Conservation (phyloP, 2,888 invertebrate species). For the Eupeodes luniger region DNA sequence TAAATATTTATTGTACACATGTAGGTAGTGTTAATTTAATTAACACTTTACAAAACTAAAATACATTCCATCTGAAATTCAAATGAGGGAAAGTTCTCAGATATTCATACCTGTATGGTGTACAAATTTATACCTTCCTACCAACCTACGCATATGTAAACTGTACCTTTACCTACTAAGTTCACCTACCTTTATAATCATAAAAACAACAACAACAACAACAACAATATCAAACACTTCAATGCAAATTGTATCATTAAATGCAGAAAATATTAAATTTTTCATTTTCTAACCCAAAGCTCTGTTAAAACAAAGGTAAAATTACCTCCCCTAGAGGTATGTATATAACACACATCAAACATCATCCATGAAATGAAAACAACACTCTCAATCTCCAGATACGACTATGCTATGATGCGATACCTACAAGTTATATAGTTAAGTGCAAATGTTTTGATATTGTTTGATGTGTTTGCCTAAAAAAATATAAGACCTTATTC, state of each 20-base stretch:
- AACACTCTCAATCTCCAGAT: slow-evolving; percentile 14
- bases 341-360: slow-evolving; percentile 13
- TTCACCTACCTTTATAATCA: neutral
- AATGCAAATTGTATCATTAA: slow-evolving; percentile 72
- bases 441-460: slow-evolving; percentile 36
- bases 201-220: neutral
- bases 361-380: slow-evolving; percentile 13
- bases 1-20: too few species aligned
- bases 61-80: slow-evolving; percentile 27
- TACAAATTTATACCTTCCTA: too few species aligned
- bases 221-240: slow-evolving; percentile 22
- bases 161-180: too few species aligned
- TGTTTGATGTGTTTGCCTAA: slow-evolving; percentile 25
- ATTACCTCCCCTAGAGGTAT: slow-evolving; percentile 27
- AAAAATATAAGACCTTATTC: slow-evolving; percentile 8
- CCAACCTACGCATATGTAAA: neutral
- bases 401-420: neutral
- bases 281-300: slow-evolving; percentile 40
- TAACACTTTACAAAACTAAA: slow-evolving; percentile 21
- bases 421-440: neutral
- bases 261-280: slow-evolving; percentile 70
- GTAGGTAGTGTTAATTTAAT: slow-evolving; percentile 5
- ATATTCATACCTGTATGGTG: neutral
- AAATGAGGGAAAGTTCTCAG: slow-evolving; percentile 60
- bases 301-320: slow-evolving; percentile 34